These are phyloP conservation scores for Vultur gryphus DNA, from an alignment of 2,797 vertebrate species.

Conservation along the genomic window DNA sequence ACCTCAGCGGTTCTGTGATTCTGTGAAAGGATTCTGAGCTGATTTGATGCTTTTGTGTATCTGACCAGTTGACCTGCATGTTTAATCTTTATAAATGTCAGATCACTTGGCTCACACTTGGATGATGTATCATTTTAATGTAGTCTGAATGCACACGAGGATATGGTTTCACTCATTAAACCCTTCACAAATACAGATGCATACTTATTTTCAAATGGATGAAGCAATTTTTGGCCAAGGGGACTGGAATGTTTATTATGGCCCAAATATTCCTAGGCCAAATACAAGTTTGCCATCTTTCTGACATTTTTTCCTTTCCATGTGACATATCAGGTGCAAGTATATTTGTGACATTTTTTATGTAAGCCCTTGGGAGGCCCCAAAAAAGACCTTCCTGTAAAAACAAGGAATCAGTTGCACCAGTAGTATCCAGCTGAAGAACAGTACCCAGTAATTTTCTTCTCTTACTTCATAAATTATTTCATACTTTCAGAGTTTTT, in stretches of 20 bases:
- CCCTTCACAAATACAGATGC: neutral
- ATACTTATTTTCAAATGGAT: neutral
- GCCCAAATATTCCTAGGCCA: neutral
- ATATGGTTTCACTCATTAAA: neutral
- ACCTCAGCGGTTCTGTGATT: neutral
- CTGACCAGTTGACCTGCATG: neutral
- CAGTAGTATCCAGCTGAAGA: neutral
- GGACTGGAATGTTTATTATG: neutral
- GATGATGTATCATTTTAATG: neutral
- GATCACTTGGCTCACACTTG: neutral
- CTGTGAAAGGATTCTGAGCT: neutral
- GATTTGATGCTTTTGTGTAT: neutral
- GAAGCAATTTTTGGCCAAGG: neutral
- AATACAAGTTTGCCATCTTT: neutral
- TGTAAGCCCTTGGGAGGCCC: neutral
- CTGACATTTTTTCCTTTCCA: neutral
- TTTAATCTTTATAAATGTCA: neutral
- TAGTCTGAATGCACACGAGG: neutral
- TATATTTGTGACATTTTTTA: neutral
- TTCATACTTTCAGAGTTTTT: neutral
- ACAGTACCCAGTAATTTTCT: neutral
- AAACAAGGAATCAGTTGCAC: neutral
- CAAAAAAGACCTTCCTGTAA: neutral
- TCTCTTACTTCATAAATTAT: neutral
- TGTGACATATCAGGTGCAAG: neutral